These are phyloP conservation scores for Antigone vipio DNA, from an alignment of 2,113 vertebrate genomes.

Conservation along the genomic window DNA sequence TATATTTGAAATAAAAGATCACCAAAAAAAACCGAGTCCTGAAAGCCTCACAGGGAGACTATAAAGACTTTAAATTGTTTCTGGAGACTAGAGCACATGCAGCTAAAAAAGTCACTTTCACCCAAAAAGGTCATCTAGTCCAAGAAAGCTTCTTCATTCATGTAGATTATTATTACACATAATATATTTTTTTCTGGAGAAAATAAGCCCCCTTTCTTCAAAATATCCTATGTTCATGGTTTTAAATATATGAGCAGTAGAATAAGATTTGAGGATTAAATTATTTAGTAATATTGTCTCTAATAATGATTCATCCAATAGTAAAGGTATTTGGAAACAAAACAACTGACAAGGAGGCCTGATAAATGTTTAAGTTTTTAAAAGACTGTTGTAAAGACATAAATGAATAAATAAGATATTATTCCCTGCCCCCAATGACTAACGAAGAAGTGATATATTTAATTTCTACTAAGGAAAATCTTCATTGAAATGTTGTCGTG, in stretches of 20 bases:
- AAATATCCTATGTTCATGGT: neutral
- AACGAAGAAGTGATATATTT: neutral
- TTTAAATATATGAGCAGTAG: neutral
- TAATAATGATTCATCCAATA: neutral
- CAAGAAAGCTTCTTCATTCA: neutral
- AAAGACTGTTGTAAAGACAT: neutral
- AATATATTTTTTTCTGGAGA: neutral
- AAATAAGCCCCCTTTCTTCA: neutral
- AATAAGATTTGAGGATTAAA: neutral
- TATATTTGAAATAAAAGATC: neutral
- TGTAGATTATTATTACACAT: neutral
- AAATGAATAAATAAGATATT: neutral
- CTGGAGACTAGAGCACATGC: neutral
- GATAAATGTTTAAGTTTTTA: neutral
- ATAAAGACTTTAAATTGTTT: neutral
- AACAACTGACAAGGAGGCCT: neutral
- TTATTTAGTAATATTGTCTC: neutral
- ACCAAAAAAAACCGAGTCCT: neutral
- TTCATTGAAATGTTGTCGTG: too few species aligned
- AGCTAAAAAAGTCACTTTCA: neutral
- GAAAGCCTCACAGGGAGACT: neutral
- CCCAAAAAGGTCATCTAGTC: neutral
- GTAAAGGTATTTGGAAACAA: neutral
- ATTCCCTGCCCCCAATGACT: neutral
- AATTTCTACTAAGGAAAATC: neutral